Evolutionary conservation across 1,140 invertebrate species (phyloP).

Genomic region (Cydia strobilella): DNA sequence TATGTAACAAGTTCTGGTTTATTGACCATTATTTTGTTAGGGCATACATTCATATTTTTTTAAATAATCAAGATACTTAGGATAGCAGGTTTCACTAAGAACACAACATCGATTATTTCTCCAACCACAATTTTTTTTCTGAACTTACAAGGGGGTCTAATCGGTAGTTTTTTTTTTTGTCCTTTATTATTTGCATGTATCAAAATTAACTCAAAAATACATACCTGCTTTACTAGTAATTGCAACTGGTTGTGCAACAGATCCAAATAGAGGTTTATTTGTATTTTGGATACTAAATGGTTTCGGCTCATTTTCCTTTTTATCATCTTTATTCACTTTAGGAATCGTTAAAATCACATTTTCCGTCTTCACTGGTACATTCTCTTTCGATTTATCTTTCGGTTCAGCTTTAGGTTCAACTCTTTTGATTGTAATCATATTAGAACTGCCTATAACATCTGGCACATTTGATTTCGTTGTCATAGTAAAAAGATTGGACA

Average conservation of each 20-base stretch:
- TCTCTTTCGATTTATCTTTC: slow-evolving; percentile 48
- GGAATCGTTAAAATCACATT: slow-evolving; percentile 32
- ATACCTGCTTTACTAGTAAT: neutral
- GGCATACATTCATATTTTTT: too few species aligned
- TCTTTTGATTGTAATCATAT: slow-evolving; percentile 43
- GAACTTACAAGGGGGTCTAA: too few species aligned
- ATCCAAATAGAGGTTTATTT: slow-evolving; percentile 38
- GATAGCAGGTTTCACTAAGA: too few species aligned
- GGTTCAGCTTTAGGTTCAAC: slow-evolving; percentile 39
- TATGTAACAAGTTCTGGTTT: too few species aligned
- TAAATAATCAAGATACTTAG: too few species aligned
- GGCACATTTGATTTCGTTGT: slow-evolving; percentile 52
- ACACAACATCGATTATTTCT: too few species aligned
- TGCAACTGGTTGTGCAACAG: slow-evolving; percentile 39
- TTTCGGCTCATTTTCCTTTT: slow-evolving; percentile 51
- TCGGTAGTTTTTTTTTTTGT: too few species aligned
- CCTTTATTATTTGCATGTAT: too few species aligned
- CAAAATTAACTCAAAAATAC: neutral
- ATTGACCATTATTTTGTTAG: too few species aligned
- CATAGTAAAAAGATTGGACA: slow-evolving; percentile 50
- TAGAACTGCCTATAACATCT: slow-evolving; percentile 51
- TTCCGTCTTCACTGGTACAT: slow-evolving; percentile 45
- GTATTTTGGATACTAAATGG: slow-evolving; percentile 42
- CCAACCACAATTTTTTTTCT: too few species aligned
- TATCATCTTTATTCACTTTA: slow-evolving; percentile 35